Conservation (phyloP, 2,797 vertebrate species). For the Onychomys leucogaster region DNA sequence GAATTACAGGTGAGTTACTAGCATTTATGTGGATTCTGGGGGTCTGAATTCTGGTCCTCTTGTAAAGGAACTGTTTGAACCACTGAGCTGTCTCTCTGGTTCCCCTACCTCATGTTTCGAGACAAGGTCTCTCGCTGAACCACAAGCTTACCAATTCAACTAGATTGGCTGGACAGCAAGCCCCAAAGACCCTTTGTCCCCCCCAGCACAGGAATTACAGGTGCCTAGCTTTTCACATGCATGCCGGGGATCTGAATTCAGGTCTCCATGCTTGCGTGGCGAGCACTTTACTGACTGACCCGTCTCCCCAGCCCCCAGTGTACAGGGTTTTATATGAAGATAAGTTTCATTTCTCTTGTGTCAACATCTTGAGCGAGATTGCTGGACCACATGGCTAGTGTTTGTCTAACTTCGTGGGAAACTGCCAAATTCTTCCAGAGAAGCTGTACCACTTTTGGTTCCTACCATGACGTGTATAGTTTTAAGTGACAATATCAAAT, state of each 20-base stretch:
- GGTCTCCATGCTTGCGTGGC: background rate
- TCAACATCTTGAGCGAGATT: conserved; percentile 1
- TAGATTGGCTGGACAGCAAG: background rate
- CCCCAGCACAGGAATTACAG: background rate
- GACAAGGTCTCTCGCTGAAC: background rate
- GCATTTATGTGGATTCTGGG: background rate
- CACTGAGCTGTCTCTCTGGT: background rate
- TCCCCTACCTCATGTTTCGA: background rate
- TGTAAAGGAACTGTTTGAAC: background rate
- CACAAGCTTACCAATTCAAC: background rate
- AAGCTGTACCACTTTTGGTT: background rate
- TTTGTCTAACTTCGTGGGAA: background rate
- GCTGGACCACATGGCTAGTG: background rate
- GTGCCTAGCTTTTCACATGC: background rate
- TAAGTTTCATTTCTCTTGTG: conserved; percentile 43
- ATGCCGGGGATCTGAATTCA: background rate
- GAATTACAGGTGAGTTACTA: background rate
- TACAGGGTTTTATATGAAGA: background rate
- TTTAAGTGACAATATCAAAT: background rate
- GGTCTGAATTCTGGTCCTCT: background rate
- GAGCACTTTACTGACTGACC: background rate
- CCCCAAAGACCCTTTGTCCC: too few species aligned
- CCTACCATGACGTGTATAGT: background rate
- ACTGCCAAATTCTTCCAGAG: background rate
- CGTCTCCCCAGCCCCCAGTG: background rate